phyloP scores from a whole-genome alignment of 2,888 invertebrate species.

The Germaria angustata region DNA sequence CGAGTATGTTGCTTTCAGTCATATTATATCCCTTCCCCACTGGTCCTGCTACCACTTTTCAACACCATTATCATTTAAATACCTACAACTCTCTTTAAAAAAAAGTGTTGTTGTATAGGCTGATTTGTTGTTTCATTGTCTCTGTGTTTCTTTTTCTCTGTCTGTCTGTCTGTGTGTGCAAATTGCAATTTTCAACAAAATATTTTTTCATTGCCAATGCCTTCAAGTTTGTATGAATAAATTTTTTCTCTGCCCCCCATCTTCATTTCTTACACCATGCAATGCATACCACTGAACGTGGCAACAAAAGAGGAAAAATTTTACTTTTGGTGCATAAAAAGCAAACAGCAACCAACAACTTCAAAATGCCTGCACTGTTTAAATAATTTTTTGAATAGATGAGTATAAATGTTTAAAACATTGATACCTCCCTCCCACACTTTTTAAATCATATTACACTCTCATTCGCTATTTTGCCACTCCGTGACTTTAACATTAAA shows the following conservation, averaged over 20 bases:
- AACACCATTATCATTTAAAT: background rate
- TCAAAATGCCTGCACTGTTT: constrained; percentile 22
- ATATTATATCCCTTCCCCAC: background rate
- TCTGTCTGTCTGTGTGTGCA: constrained; percentile 11
- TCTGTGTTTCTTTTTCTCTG: background rate
- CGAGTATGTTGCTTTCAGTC: background rate
- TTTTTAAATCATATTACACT: constrained; percentile 18
- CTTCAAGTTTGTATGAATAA: constrained; percentile 27
- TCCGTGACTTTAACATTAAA: constrained; percentile 47
- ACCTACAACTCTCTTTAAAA: background rate
- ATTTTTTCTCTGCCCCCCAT: constrained; percentile 4
- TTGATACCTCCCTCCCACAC: constrained; percentile 41
- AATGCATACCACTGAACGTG: constrained; percentile 24
- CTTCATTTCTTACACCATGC: constrained; percentile 22
- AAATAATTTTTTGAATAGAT: constrained; percentile 13
- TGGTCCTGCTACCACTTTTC: background rate
- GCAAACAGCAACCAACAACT: constrained; percentile 38
- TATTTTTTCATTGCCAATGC: constrained; percentile 66
- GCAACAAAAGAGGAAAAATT: constrained; percentile 24
- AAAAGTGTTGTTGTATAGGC: constrained; percentile 40
- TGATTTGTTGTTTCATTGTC: constrained; percentile 41
- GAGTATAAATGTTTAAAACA: constrained; percentile 40
- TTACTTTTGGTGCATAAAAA: constrained; percentile 9
- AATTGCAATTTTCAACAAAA: constrained; percentile 48
- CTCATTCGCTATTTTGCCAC: constrained; percentile 3